Base-by-base conservation (phyloP, 2,888 invertebrate species). In the Lithosia quadra region DNA sequence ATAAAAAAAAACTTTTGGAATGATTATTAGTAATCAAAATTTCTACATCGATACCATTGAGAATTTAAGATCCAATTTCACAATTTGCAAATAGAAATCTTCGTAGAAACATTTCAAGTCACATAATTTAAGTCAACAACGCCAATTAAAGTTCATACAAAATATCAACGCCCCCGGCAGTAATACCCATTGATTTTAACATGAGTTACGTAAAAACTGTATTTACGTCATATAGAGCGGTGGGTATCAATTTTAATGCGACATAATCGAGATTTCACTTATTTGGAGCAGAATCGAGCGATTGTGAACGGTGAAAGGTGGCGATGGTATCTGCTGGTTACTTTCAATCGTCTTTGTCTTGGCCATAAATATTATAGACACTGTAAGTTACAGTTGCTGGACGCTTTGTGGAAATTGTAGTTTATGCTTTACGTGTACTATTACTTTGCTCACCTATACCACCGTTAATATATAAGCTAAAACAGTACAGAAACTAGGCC, bases 241-340 rank as follows among this genome's bases (percentile, higher is more conserved):
- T 59, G 65, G 69, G 80, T 83, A 84, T 85, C 77, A 79, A 74
- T 76, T 83, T 84, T 80, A 84, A 78, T 72, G 73, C 82, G 82
- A 79, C 84, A 82, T 82, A 78, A 83, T 83, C 81, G 73, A 69
- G 71, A 74, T 80, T 83, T 78, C 79, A 80, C 80, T 82, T 86
- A 87, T 87, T 83, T 85, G 86, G 86, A 86, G 86, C 87, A 86
- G 80, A 81, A 83, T 80, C 80, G 79, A 78, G 73, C 76, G 80
- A 66, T 73, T 63, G 65, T 63, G 63, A 61, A 61, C 72, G 82
- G 87, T 87, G 87, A 87, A 87, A 87, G 87, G 87, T 81, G 77
- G 76, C 74, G 82, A 79, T 83, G 68, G 74, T 78, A 79, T 82
- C 84, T 68, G 56, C 67, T 66, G 22, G 57, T 71, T 67, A 79